Conservation (phyloP, 1,140 invertebrate species). For the Campodea augens region DNA sequence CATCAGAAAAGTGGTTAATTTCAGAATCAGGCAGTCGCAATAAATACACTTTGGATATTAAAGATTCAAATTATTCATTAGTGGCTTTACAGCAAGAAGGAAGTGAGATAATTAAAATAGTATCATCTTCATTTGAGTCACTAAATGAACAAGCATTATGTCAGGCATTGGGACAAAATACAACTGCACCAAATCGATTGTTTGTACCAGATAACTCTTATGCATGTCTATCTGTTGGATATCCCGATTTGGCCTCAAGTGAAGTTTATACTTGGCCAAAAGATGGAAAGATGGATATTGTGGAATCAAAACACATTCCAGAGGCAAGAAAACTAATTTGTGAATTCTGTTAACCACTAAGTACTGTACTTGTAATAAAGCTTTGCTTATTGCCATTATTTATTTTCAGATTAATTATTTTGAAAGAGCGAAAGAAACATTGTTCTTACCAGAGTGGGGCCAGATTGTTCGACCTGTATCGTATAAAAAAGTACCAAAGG, state of each 20-base stretch:
- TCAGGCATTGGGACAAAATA: slow-evolving; percentile 14
- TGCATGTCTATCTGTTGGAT: slow-evolving; percentile 30
- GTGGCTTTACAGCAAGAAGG: background rate
- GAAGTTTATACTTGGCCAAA: slow-evolving; percentile 20
- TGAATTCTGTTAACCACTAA: too few species aligned
- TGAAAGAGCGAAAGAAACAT: slow-evolving; percentile 10
- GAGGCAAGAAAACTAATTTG: background rate
- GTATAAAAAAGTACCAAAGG: slow-evolving; percentile 20
- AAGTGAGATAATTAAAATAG: slow-evolving; percentile 6
- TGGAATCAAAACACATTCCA: slow-evolving; percentile 3
- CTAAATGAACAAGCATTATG: slow-evolving; percentile 2
- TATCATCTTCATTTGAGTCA: slow-evolving; percentile 19
- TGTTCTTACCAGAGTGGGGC: slow-evolving; percentile 21
- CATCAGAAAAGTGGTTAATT: slow-evolving; percentile 23
- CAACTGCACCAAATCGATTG: slow-evolving; percentile 26
- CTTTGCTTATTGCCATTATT: too few species aligned
- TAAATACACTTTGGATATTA: slow-evolving; percentile 3
- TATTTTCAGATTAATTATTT: too few species aligned
- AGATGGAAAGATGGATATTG: slow-evolving; percentile 5
- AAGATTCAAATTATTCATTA: background rate
- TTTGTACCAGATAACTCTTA: slow-evolving; percentile 24
- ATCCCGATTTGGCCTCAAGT: slow-evolving; percentile 29
- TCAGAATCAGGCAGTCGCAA: slow-evolving; percentile 15
- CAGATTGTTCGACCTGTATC: slow-evolving; percentile 27
- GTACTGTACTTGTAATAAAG: too few species aligned